Evolutionary conservation across 1,140 invertebrate genomes (phyloP).

Genomic region (Oedothorax gibbosus): DNA sequence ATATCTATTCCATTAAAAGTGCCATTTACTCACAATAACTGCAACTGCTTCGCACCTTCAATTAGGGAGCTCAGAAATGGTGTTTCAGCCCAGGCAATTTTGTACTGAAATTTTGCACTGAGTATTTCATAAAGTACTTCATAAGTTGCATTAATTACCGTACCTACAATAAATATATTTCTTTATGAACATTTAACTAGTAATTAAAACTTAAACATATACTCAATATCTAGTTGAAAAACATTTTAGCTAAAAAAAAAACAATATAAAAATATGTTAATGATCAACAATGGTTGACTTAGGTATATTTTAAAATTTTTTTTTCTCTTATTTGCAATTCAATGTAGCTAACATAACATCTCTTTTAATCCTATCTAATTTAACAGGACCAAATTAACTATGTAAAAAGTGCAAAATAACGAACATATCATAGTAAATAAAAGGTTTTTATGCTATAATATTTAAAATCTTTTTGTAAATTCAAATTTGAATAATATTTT

Average conservation of each 20-base stretch:
- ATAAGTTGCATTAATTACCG: conserved; percentile 10
- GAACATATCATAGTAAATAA: too few relatives aligned
- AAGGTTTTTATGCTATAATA: too few relatives aligned
- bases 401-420: too few relatives aligned
- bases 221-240: neutral
- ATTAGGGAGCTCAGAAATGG: conserved; percentile 4
- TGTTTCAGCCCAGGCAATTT: conserved; percentile 1
- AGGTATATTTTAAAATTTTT: neutral
- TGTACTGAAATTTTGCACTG: conserved; percentile 17
- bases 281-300: neutral
- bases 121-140: conserved; percentile 15
- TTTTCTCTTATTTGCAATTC: neutral
- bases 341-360: neutral
- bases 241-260: neutral
- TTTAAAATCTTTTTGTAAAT: too few relatives aligned
- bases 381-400: too few relatives aligned
- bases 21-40: conserved; percentile 10
- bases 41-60: conserved; percentile 11
- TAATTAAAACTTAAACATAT: neutral
- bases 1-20: neutral
- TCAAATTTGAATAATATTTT: too few relatives aligned
- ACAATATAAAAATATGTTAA: neutral
- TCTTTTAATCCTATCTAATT: too few relatives aligned
- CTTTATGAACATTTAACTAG: neutral
- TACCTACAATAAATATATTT: neutral